phyloP scores from a whole-genome alignment of 2,888 invertebrate genomes.

The Sycophila texana region DNA sequence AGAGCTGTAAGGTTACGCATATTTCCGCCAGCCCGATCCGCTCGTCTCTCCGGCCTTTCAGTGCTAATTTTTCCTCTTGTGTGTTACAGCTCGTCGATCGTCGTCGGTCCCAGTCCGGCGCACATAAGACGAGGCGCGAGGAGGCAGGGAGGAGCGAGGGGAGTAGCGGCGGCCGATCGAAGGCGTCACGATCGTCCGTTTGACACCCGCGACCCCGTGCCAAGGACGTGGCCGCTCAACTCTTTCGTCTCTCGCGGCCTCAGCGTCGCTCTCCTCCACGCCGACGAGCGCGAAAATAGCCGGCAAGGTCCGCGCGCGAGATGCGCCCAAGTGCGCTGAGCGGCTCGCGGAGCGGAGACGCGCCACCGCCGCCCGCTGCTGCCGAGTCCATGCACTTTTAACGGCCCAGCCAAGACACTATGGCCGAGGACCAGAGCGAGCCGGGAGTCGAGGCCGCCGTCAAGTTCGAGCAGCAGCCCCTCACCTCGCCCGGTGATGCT shows the following conservation, averaged over 20 bases:
- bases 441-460: constrained; percentile 11
- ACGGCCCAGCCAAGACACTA: background rate
- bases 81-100: constrained; percentile 11
- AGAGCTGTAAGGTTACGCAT: too few relatives aligned
- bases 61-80: background rate
- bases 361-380: constrained; percentile 38
- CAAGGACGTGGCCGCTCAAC: constrained; percentile 24
- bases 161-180: background rate
- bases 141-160: background rate
- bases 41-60: too few relatives aligned
- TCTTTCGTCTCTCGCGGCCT: constrained; percentile 15
- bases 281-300: constrained; percentile 44
- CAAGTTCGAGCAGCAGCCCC: constrained; percentile 1
- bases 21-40: too few relatives aligned
- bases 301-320: constrained; percentile 29
- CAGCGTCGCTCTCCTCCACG: constrained; percentile 21
- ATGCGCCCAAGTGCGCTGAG: constrained; percentile 18
- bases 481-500: background rate
- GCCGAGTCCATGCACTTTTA: background rate
- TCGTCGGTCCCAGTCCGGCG: background rate
- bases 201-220: constrained; percentile 32
- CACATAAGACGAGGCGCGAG: background rate
- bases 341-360: constrained; percentile 2
- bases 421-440: constrained; percentile 42
- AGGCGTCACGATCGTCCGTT: constrained; percentile 32